Evolutionary conservation across 1,140 invertebrate species (phyloP).

Genomic region (Meloidogyne chitwoodi): DNA sequence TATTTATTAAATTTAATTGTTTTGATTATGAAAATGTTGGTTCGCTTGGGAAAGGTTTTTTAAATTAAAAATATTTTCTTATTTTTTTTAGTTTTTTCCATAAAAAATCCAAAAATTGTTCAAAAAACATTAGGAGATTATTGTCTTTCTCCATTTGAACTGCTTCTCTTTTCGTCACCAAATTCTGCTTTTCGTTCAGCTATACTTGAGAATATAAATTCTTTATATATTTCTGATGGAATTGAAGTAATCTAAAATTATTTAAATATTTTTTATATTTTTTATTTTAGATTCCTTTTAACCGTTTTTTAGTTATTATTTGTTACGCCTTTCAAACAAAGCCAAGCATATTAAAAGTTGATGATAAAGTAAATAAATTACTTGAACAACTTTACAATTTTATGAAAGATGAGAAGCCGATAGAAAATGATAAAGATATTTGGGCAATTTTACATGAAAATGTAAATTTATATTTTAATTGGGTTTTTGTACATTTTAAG

Average conservation of each 20-base stretch:
- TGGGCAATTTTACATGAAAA: not conserved
- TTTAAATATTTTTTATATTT: not conserved
- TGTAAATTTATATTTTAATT: not conserved
- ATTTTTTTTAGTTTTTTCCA: not conserved
- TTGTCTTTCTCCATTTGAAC: not conserved
- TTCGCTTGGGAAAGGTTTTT: not conserved
- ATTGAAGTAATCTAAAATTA: not conserved
- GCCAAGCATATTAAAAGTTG: not conserved
- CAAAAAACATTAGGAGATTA: not conserved
- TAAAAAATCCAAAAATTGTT: not conserved
- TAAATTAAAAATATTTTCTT: not conserved
- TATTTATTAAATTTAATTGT: not conserved
- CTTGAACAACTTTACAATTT: not conserved
- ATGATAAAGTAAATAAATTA: not conserved
- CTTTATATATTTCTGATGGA: not conserved
- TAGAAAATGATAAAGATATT: not conserved
- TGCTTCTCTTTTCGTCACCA: not conserved
- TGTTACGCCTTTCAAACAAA: not conserved
- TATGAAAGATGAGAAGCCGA: not conserved
- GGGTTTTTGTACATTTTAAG: not conserved
- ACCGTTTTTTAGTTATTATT: not conserved
- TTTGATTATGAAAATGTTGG: not conserved
- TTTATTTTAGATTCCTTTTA: not conserved
- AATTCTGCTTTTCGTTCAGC: not conserved
- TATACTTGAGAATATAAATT: not conserved